These are phyloP conservation scores for Drosophila atroscutellata DNA, from an alignment of 2,888 invertebrate species.

Conservation along the genomic window DNA sequence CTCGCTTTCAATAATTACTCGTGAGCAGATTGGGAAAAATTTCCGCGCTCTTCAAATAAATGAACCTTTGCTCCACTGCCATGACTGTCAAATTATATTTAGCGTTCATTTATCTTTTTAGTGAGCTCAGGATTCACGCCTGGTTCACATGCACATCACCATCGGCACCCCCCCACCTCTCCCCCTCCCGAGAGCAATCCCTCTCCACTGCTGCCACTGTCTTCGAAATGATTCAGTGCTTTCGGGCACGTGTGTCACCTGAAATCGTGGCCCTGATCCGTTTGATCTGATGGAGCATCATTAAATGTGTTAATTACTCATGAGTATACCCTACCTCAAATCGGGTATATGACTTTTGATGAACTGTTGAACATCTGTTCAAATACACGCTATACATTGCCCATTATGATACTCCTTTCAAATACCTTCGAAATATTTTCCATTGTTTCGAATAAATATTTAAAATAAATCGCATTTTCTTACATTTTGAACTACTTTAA, in stretches of 20 bases:
- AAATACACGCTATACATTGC: not conserved
- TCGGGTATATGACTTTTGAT: not conserved
- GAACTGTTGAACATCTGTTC: not conserved
- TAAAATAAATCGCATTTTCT: not conserved
- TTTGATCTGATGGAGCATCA: slow-evolving; percentile 21
- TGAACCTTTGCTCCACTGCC: slow-evolving; percentile 20
- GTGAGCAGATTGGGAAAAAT: slow-evolving; percentile 33
- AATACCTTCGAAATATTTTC: not conserved
- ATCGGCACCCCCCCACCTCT: not conserved
- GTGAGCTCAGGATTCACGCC: slow-evolving; percentile 53
- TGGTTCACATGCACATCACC: slow-evolving; percentile 55
- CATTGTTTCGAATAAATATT: no score
- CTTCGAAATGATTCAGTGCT: slow-evolving; percentile 29
- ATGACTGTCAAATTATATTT: slow-evolving; percentile 28
- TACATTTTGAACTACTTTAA: not conserved
- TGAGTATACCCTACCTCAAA: not conserved
- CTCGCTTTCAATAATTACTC: slow-evolving; percentile 16
- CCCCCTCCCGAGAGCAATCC: not conserved
- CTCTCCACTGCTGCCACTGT: not conserved
- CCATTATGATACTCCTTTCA: not conserved
- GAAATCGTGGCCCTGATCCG: slow-evolving; percentile 52
- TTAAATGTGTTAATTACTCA: slow-evolving; percentile 45
- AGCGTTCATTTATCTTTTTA: slow-evolving; percentile 35
- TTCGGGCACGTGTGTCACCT: slow-evolving; percentile 40
- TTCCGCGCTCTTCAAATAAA: slow-evolving; percentile 13